Percentiles rank a stretch among this genome's conserved stretches.
Conservation (phyloP, 37 sponge, comb jelly and placozoan genomes). For the Theonella swinhoei region DNA sequence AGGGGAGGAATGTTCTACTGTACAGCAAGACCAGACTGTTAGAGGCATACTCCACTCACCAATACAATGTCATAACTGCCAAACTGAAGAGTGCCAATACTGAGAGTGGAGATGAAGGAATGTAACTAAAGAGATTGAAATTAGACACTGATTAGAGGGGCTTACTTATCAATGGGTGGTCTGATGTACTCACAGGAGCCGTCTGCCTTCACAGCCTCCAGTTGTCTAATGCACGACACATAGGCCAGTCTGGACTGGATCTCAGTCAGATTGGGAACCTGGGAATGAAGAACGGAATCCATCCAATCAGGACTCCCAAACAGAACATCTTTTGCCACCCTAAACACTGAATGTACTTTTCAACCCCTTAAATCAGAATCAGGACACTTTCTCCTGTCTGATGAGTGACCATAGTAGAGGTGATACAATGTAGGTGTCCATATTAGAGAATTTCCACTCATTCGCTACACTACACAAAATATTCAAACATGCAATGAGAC, state of each 20-base stretch:
- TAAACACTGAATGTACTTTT: neutral
- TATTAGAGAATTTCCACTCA: too few species aligned
- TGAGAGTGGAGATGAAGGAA: neutral
- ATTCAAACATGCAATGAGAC: too few species aligned
- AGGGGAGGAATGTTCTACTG: neutral
- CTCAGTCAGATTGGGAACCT: constrained; percentile 90
- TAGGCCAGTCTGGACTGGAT: constrained; percentile 91
- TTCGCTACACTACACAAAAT: too few species aligned
- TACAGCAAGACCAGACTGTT: neutral
- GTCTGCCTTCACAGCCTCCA: constrained; percentile 75
- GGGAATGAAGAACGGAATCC: neutral
- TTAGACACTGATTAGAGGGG: neutral
- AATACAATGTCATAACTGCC: constrained; percentile 75
- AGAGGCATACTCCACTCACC: constrained; percentile 67
- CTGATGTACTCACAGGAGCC: constrained; percentile 83
- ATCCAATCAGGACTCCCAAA: neutral
- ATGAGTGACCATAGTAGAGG: too few species aligned
- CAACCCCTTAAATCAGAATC: too few species aligned
- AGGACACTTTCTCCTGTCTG: too few species aligned
- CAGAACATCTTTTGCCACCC: neutral
- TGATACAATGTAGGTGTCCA: neutral
- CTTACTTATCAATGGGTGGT: constrained; percentile 88
- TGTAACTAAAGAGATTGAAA: neutral
- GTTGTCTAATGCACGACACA: constrained; percentile 87
- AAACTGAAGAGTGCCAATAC: constrained; percentile 85